These are phyloP conservation scores for Nymphalis urticae DNA, from an alignment of 2,888 invertebrate genomes.

Conservation along the genomic window DNA sequence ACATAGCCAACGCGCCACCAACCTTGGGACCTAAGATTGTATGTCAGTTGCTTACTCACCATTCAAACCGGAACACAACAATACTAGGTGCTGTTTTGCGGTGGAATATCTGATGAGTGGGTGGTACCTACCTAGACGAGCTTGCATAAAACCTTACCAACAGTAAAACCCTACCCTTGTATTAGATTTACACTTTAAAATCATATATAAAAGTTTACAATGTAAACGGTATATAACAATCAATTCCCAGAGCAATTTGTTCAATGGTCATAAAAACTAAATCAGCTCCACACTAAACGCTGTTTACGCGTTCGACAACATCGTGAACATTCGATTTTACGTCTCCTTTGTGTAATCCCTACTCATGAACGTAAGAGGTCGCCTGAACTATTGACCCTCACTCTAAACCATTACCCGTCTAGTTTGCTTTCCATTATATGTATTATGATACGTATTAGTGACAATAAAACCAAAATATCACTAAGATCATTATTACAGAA, in stretches of 20 bases:
- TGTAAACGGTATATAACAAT: not conserved
- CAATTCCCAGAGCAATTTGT: slow-evolving; percentile 8
- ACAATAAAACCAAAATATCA: not conserved
- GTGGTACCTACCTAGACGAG: too few relatives aligned
- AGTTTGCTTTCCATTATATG: slow-evolving; percentile 8
- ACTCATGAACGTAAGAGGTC: slow-evolving; percentile 24
- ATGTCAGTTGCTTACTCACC: too few relatives aligned
- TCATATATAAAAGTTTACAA: too few relatives aligned
- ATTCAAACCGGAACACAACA: too few relatives aligned
- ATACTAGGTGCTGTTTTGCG: too few relatives aligned
- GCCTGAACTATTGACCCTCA: slow-evolving; percentile 19
- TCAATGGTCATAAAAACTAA: slow-evolving; percentile 9
- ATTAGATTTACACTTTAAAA: too few relatives aligned
- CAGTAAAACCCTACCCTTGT: too few relatives aligned
- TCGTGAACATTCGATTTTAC: slow-evolving; percentile 29
- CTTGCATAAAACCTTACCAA: too few relatives aligned
- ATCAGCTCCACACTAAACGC: slow-evolving; percentile 8
- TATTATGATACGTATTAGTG: not conserved
- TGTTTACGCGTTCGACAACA: slow-evolving; percentile 16
- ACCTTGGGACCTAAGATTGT: too few relatives aligned
- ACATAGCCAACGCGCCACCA: too few relatives aligned
- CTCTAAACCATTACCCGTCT: slow-evolving; percentile 9
- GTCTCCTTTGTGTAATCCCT: slow-evolving; percentile 28
- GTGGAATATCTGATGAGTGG: too few relatives aligned
- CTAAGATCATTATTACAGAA: not conserved